Evolutionary conservation across 1,140 invertebrate genomes (phyloP), one percentile per base, ranked within the genome.

Genomic region (Ganaspis sp.): DNA sequence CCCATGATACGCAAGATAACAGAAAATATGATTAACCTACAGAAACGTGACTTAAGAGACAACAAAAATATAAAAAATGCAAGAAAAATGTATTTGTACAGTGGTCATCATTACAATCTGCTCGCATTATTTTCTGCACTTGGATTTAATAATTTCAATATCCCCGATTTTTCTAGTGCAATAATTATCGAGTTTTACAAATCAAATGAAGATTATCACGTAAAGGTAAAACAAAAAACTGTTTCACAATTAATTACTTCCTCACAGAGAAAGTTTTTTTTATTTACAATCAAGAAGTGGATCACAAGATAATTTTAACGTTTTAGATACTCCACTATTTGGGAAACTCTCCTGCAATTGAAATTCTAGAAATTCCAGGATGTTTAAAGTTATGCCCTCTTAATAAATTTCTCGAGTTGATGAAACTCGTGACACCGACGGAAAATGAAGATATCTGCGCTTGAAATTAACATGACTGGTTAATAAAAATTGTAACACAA

Each of bases 381-480:
- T 64, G 54, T n/a, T 64, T 29, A 15, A 64, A 64, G 15, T 29
- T 64, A 29, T 64, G 54, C n/a, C 54, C 54, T 26, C 54, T 64
- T 26, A 9, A 64, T 6, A 26, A 64, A 64, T 64, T 64, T 64
- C 54, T 64, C 23, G 23, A 64, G 23, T n/a, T 64, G 54, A 64
- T 64, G 54, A 64, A 64, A 11, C 23, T 23, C 4, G 54, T 64
- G 23, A 26, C 23, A 15, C 54, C 54, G 15, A 15, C 5, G 23
- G 23, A 64, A 64, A 29, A 64, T 26, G 54, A 64, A 64, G 23
- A 29, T 64, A 4, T n/a, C 23, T 26, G 23, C 45, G 0, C 5
- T 3, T 34, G 29, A 15, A 49, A 49, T 4, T 15, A 12, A n/a
- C 4, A 15, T 45, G 29, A 45, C 15, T 40, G 45, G 8, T 6